Base-by-base conservation (phyloP, 2,113 vertebrate genomes). In the Rhegmatorhina hoffmannsi region DNA sequence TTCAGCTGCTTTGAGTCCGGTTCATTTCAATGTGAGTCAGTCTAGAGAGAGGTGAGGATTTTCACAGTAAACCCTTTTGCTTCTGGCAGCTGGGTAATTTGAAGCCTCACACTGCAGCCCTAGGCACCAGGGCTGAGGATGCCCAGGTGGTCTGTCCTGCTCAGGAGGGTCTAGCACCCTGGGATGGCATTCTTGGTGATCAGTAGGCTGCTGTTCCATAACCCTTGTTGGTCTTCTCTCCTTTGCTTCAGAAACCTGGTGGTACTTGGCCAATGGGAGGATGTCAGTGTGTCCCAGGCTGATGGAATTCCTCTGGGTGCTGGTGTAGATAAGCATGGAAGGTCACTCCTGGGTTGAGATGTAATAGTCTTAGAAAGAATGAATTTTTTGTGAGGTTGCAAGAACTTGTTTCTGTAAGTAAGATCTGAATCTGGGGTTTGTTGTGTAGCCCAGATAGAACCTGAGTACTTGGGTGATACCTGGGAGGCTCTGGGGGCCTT, bases 1-100 rank as follows among this genome's bases (percentile, higher is more conserved):
- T 64, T 72, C 81, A 88, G 78, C 88, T 88, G 77, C 69, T 75
- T 56, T 7, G 31, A 84, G 92, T 26, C 95, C 59, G 7, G n/a
- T 31, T 80, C 78, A 23, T 82, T 78, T 82, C 52, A 28, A 56
- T 3, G 15, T 2, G 7, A 73, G n/a, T 40, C 56, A 38, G 59
- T 25, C 56, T 34, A 14, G 52, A 15, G 29, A 67, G 34, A 31
- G 46, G 44, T 63, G 86, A 70, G 17, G 44, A 68, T 75, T 84
- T 80, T 53, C 75, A 33, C 72, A 81, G 15, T 29, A 40, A 91
- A 66, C 17, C 24, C 18, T 9, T 91, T 36, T 91, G 33, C 36
- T 63, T 56, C 53, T 85, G 70, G 38, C 66, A 82, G 52, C 59
- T 58, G 25, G 60, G 6, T 3, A 2, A 19, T 29, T 68, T 64